Evolutionary conservation across 1,140 invertebrate species (phyloP).

Genomic region (Ditylenchus dipsaci): DNA sequence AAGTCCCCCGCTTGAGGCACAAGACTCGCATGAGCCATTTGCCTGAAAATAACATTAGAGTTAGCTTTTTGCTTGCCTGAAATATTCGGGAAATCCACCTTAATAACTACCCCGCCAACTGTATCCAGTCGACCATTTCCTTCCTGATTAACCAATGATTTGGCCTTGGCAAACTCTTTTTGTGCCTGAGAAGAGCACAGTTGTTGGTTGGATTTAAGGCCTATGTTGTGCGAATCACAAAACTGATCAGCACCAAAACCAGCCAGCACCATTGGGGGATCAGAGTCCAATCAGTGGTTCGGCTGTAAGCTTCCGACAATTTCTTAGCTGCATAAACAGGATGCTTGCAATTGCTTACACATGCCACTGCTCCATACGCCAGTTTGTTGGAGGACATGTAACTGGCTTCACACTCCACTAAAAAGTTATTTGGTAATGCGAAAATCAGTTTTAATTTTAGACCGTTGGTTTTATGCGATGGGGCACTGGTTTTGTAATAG

Average conservation of each 20-base stretch:
- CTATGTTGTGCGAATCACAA: slow-evolving; percentile 11
- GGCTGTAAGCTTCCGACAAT: slow-evolving; percentile 7
- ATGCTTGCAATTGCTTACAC: slow-evolving; percentile 27
- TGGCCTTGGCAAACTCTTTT: not conserved
- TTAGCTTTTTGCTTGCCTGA: too few relatives aligned
- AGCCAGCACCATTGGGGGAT: slow-evolving; percentile 28
- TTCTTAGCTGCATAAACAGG: slow-evolving; percentile 18
- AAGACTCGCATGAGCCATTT: slow-evolving; percentile 15
- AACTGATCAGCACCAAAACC: slow-evolving; percentile 32
- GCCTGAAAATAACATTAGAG: not conserved
- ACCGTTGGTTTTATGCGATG: too few relatives aligned
- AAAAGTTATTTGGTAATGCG: too few relatives aligned
- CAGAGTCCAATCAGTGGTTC: slow-evolving; percentile 6
- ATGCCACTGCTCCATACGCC: slow-evolving; percentile 36
- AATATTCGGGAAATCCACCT: slow-evolving; percentile 4
- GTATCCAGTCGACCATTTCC: slow-evolving; percentile 28
- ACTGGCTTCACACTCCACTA: slow-evolving; percentile 40
- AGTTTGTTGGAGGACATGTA: slow-evolving; percentile 33
- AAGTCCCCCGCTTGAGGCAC: slow-evolving; percentile 37
- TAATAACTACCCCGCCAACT: slow-evolving; percentile 34
- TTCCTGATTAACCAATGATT: not conserved
- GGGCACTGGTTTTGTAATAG: too few relatives aligned
- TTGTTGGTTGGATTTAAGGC: slow-evolving; percentile 14
- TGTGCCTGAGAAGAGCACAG: slow-evolving; percentile 16
- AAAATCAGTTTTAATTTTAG: too few relatives aligned